These are phyloP conservation scores for Sphenopsis melanotis DNA, from an alignment of 2,797 vertebrate species.

Conservation along the genomic window DNA sequence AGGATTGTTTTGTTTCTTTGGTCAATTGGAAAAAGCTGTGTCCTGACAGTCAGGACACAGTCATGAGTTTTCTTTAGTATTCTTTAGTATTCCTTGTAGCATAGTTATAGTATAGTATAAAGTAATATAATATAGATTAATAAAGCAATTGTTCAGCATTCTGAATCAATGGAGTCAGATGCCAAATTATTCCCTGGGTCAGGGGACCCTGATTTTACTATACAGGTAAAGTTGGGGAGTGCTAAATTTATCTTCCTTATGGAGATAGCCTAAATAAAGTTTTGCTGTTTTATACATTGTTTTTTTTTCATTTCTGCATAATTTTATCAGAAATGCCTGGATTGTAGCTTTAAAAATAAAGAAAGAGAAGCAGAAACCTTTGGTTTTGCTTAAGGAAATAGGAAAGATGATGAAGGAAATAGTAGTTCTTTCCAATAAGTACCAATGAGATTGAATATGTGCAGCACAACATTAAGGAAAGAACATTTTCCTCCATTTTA, in stretches of 20 bases:
- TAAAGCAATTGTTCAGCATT: not conserved
- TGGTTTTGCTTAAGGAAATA: not conserved
- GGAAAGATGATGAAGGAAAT: not conserved
- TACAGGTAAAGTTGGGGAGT: not conserved
- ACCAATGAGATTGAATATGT: not conserved
- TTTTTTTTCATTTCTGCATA: not conserved
- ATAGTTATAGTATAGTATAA: not conserved
- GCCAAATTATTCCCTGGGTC: not conserved
- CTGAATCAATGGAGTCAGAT: not conserved
- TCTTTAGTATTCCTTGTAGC: not conserved
- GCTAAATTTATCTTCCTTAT: not conserved
- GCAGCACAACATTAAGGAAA: not conserved
- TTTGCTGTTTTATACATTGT: not conserved
- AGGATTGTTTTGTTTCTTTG: not conserved
- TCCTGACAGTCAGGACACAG: not conserved
- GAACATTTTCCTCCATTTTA: not conserved
- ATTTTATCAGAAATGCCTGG: not conserved
- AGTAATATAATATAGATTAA: not conserved
- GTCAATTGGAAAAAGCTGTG: not conserved
- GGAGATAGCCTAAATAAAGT: not conserved
- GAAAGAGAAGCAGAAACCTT: not conserved
- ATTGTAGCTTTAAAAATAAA: not conserved
- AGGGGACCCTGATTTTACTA: not conserved
- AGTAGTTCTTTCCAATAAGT: not conserved
- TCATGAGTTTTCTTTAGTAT: not conserved